Evolutionary conservation across 2,113 vertebrate genomes (phyloP), one percentile per base, ranked within the genome.

Genomic region (Ammospiza caudacuta): DNA sequence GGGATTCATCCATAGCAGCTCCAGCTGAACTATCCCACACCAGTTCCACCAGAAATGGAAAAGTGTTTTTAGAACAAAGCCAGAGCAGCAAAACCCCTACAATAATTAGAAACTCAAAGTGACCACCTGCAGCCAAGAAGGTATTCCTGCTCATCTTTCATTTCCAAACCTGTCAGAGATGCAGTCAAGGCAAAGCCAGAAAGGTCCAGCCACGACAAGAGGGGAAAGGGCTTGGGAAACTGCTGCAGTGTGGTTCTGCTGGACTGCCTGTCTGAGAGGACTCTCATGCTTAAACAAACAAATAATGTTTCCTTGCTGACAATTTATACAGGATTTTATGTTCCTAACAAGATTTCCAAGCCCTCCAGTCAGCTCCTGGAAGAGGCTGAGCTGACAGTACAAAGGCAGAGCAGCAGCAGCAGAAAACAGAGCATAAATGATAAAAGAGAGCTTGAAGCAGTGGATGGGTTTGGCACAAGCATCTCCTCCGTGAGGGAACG

Each of bases 261-360:
- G 33, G 70, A 44, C 79, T 80, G 61, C 35, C 46, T 79, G 58
- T 7, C 39, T 59, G 80, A 35, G 43, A 90, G 66, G 33, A 37
- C 49, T 83, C 87, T 44, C 49, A 69, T 35, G 62, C 37, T 74
- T 89, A 97, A 96, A 88, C 59, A 96, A 97, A 95, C 80, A 97
- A 97, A 80, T 72, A 68, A 35, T 47, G 27, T 73, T 86, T 96
- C 74, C 95, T 47, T 94, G 57, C 44, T 92, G 89, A 88, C 93
- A 92, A 81, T 90, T 94, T 75, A 62, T 85, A 44, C 37, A 58
- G 70, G 68, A 55, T 93, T 94, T 91, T 91, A 76, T 87, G 87
- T 92, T 83, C 72, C 59, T 95, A 68, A 85, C 64, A 74, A 87
- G 83, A 69, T 90, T 79, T 78, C 49, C 5, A 23, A 93, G 82